Evolutionary conservation across 2,113 vertebrate genomes (phyloP).

Genomic region (Origma solitaria): DNA sequence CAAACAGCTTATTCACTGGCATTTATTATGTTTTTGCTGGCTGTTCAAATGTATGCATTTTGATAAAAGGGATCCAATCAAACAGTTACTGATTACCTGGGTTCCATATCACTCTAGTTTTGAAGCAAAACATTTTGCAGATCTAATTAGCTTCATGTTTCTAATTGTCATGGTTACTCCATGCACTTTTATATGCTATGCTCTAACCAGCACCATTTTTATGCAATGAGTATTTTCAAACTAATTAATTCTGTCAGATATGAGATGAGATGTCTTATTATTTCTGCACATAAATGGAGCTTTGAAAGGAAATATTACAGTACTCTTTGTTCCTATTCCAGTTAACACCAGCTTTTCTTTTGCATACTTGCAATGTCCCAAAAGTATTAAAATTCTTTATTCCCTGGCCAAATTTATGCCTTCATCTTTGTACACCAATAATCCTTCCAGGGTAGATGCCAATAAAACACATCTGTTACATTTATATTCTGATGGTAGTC

Average conservation of each 20-base stretch:
- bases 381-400: neutral
- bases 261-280: neutral
- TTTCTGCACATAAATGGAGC: neutral
- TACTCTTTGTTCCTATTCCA: neutral
- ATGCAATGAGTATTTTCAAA: neutral
- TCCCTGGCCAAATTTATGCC: neutral
- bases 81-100: neutral
- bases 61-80: neutral
- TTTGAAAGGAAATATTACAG: neutral
- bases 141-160: neutral
- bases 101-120: neutral
- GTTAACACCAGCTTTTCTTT: neutral
- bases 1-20: neutral
- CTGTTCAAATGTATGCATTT: neutral
- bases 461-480: constrained; percentile 3
- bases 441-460: neutral
- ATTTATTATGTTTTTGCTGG: neutral
- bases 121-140: neutral
- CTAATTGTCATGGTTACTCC: neutral
- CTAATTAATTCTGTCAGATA: constrained; percentile 10
- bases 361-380: neutral
- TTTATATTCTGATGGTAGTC: neutral
- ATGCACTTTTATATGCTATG: neutral
- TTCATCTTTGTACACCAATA: neutral
- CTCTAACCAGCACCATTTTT: neutral